phyloP scores from a whole-genome alignment of 1,140 invertebrate species.

The Drosophila guanche region DNA sequence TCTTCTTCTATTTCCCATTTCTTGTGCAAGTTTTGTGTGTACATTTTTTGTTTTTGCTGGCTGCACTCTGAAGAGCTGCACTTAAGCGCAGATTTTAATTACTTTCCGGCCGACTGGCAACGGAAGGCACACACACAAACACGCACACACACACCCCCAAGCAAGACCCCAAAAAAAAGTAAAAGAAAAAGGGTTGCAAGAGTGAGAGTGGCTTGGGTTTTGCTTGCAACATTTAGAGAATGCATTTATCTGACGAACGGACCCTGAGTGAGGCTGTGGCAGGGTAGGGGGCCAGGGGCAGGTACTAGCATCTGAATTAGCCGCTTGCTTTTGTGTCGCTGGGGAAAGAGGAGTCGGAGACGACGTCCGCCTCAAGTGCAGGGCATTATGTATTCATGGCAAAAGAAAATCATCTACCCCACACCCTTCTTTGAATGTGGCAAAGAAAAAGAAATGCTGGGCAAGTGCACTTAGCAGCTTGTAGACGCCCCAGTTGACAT shows the following conservation, averaged over 20 bases:
- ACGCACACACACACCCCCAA: slow-evolving; percentile 14
- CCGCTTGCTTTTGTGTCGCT: slow-evolving; percentile 65
- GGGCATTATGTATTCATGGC: slow-evolving; percentile 78
- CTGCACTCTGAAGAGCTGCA: slow-evolving; percentile 67
- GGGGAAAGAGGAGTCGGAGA: slow-evolving; percentile 16
- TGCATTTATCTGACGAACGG: slow-evolving; percentile 72
- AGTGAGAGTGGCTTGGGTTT: slow-evolving; percentile 12
- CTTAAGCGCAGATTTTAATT: slow-evolving; percentile 81
- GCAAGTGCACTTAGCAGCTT: slow-evolving; percentile 80
- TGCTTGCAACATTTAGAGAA: slow-evolving; percentile 67
- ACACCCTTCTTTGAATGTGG: not conserved
- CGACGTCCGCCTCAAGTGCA: slow-evolving; percentile 67
- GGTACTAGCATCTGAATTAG: slow-evolving; percentile 71
- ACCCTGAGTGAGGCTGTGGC: not conserved
- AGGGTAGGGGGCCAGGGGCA: not conserved
- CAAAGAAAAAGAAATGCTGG: slow-evolving; percentile 63
- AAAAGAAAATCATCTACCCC: slow-evolving; percentile 35
- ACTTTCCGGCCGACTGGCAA: slow-evolving; percentile 79
- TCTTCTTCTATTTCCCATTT: slow-evolving; percentile 4
- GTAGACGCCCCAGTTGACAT: slow-evolving; percentile 80
- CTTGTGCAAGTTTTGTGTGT: slow-evolving; percentile 17
- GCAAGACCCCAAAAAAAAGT: too few relatives aligned
- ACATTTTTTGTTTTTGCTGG: slow-evolving; percentile 22
- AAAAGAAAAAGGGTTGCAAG: not conserved
- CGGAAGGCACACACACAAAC: slow-evolving; percentile 50